These are phyloP conservation scores for Olivierus martensii DNA, from an alignment of 1,140 invertebrate species.

Conservation along the genomic window DNA sequence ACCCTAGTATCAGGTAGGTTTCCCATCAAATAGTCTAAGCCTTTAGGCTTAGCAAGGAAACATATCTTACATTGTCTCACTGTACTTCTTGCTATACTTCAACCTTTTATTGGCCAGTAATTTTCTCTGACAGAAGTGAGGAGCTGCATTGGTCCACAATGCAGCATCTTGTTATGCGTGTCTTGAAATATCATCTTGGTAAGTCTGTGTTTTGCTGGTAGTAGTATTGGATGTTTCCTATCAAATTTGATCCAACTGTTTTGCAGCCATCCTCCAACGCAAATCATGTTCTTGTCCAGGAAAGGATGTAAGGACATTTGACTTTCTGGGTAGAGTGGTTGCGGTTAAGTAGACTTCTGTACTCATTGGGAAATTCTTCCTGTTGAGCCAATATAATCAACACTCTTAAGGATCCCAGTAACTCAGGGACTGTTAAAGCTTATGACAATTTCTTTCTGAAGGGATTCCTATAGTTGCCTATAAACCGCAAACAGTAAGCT, in stretches of 20 bases:
- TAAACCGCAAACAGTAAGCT: background rate
- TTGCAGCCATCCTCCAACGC: background rate
- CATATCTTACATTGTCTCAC: too few species aligned
- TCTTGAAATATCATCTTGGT: background rate
- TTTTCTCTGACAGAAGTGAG: too few species aligned
- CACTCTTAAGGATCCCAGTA: too few species aligned
- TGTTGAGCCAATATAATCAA: background rate
- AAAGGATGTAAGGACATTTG: slow-evolving; percentile 23
- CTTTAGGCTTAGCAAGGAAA: too few species aligned
- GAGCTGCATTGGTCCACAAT: background rate
- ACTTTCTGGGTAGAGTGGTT: background rate
- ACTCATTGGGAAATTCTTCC: background rate
- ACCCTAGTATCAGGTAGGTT: too few species aligned
- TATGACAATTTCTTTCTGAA: too few species aligned
- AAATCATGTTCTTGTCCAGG: slow-evolving; percentile 25
- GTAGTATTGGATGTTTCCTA: slow-evolving; percentile 1
- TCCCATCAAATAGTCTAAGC: too few species aligned
- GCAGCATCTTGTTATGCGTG: background rate
- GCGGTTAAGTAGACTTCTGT: background rate
- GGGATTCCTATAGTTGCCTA: background rate
- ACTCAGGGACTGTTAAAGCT: background rate
- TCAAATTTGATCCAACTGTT: background rate
- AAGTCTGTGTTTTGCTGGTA: slow-evolving; percentile 1
- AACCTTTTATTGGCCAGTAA: background rate
- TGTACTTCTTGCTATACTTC: background rate